Base-by-base conservation (phyloP, 2,888 invertebrate genomes). In the Melikaiella ostensackeni region DNA sequence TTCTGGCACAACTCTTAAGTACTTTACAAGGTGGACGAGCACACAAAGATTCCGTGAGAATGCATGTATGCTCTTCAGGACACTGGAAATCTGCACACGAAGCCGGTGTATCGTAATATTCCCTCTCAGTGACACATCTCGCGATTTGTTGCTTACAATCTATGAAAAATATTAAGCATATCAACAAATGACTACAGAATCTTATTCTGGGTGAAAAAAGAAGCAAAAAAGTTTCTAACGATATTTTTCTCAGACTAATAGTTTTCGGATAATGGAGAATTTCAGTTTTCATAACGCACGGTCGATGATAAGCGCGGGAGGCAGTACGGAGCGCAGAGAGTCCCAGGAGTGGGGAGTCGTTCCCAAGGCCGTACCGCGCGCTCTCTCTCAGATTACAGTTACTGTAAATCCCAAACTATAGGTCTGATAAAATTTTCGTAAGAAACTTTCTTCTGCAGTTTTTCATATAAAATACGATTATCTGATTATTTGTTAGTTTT, bases 21-120 rank as follows among this genome's bases (percentile, higher is more conserved):
- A 90, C 79, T 83, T 86, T 88, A 75, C 90, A 90, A 1, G 90
- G 90, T n/a, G 88, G 83, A n/a, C 74, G 76, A 6, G 46, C 59
- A 61, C 90, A 90, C 11, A 83, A 70, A 11, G 85, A 84, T 78
- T 90, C 90, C 9, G 85, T 80, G 0, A 90, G 86, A 57, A 90
- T 86, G 70, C 90, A 90, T 0, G 78, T 84, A 30, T 84, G 79
- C n/a, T 86, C 88, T n/a, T 77, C 63, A 5, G 88, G 85, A 76
- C 90, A 90, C 62, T 77, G 75, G 66, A 83, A 86, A 27, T 86
- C 88, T 5, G 76, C 84, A 74, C 90, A 90, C 8, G 86, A 84
- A 7, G 86, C 83, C 13, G 88, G 86, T 1, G 83, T 83, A 6
- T 89, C 86, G 79, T 84, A 77, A 76, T 84, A 88, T 16, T 89